A percentile compares a stretch with the other conserved stretches of the same genome.
Conservation (phyloP, 2,797 vertebrate species). For the Babyrousa celebensis region DNA sequence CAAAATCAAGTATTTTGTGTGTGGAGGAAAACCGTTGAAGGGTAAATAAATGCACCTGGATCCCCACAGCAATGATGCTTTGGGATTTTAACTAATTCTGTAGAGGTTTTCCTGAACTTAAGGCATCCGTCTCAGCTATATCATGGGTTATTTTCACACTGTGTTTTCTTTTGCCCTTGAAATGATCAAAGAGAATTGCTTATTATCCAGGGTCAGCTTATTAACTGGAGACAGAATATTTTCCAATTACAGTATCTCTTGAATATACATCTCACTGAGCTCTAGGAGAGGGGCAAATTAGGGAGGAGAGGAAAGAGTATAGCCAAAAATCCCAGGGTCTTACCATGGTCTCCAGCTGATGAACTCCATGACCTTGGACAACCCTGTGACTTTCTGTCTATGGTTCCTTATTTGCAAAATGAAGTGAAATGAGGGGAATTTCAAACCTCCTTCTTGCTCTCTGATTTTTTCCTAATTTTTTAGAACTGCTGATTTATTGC, state of each 20-base stretch:
- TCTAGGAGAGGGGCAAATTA: background rate
- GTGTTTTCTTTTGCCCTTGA: constrained; percentile 67
- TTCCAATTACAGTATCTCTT: constrained; percentile 53
- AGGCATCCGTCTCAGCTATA: constrained; percentile 10
- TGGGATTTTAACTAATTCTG: constrained; percentile 60
- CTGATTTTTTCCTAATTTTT: constrained; percentile 25
- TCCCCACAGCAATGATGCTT: background rate
- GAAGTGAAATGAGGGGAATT: background rate
- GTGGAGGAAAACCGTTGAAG: background rate
- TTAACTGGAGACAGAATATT: constrained; percentile 69
- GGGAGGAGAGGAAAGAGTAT: background rate
- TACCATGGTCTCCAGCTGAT: constrained; percentile 16
- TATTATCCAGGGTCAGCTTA: constrained; percentile 73
- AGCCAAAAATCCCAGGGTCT: background rate
- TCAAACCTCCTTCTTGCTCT: constrained; percentile 26
- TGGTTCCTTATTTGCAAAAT: constrained; percentile 62
- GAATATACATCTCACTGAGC: constrained; percentile 42
- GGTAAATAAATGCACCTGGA: background rate
- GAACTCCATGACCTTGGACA: constrained; percentile 42
- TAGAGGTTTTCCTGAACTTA: constrained; percentile 40
- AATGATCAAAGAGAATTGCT: constrained; percentile 80
- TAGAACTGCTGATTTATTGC: constrained; percentile 62
- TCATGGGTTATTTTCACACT: constrained; percentile 67
- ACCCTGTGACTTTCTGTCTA: background rate
- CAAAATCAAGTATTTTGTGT: background rate